Evolutionary conservation across 2,797 vertebrate genomes (phyloP), one percentile per base, ranked within the genome.

Genomic region (Eremophila alpestris): DNA sequence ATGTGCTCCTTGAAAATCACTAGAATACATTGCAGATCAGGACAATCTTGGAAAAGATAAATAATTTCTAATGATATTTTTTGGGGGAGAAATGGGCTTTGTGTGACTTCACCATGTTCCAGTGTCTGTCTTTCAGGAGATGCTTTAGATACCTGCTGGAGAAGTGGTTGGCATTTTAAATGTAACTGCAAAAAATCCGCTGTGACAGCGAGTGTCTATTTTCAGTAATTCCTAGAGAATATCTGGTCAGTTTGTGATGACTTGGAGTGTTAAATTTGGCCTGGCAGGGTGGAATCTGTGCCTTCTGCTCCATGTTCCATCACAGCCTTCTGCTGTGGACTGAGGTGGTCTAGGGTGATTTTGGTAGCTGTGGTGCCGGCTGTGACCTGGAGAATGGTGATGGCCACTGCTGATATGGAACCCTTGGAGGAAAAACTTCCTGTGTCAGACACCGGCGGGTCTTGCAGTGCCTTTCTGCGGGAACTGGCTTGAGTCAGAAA

Each of bases 381-480:
- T 5, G 45, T 15, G 23, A 2, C 64, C 9, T 41, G 10, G 55
- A 30, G 41, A 60, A 16, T 0, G 0, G 7, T 17, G 63, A 21
- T 0, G 0, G 22, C 38, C 40, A 20, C 29, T 22, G 29, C 30
- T 43, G 59, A 13, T 22, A 56, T 22, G 6, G 29, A 74, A 5
- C 23, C 5, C 16, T 2, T 2, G 19, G 29, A 20, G 38, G 40
- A 13, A 30, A 21, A 43, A 3, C 17, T 87, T 43, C 41, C 49
- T 34, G 6, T 0, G 0, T 12, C 5, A 13, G 40, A 10, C 36
- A 30, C 14, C 0, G 0, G 8, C 24, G 12, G 56, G 34, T 79
- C 78, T 78, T 16, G 32, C n/a, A 8, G 58, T n/a, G 52, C 56
- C 45, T 65, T 59, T 80, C 63, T 2, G 2, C 0, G 0, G 52